A percentile compares a stretch with the other conserved stretches of the same genome.
Conservation (phyloP, 2,888 invertebrate genomes). For the Acleris literana region DNA sequence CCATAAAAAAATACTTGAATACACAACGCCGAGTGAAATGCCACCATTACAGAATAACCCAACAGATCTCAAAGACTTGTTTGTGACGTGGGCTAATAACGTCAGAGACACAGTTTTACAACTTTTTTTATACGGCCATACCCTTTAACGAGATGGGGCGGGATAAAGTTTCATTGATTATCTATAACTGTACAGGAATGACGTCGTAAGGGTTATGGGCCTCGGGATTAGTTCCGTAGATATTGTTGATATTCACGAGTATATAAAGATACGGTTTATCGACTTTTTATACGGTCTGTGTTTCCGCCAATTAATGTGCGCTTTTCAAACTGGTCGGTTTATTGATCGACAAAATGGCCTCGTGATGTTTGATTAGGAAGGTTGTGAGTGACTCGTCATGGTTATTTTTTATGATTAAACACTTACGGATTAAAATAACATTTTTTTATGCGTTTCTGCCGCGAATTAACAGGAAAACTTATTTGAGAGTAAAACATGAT, state of each 20-base stretch:
- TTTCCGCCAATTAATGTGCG: conserved; percentile 19
- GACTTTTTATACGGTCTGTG: conserved; percentile 17
- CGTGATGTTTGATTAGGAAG: too few species aligned
- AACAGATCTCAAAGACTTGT: conserved; percentile 29
- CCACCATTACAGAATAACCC: neutral
- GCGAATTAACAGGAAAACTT: too few species aligned
- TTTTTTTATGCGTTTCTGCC: too few species aligned
- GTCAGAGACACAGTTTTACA: conserved; percentile 39
- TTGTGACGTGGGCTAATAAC: conserved; percentile 39
- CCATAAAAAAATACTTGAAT: too few species aligned
- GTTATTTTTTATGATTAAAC: too few species aligned
- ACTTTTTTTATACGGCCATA: conserved; percentile 43
- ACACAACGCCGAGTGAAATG: too few species aligned
- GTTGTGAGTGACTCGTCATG: too few species aligned
- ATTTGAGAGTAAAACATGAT: too few species aligned
- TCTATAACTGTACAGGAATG: conserved; percentile 37
- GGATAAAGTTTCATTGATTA: conserved; percentile 41
- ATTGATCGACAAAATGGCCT: too few species aligned
- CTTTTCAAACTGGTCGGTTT: neutral
- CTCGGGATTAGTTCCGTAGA: conserved; percentile 25
- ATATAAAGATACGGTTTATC: conserved; percentile 24
- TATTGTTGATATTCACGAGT: conserved; percentile 34
- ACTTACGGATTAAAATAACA: too few species aligned
- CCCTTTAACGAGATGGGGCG: conserved; percentile 39
- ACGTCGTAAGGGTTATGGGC: conserved; percentile 35